phyloP scores from a whole-genome alignment of 2,797 vertebrate species.

The Hipposideros larvatus region DNA sequence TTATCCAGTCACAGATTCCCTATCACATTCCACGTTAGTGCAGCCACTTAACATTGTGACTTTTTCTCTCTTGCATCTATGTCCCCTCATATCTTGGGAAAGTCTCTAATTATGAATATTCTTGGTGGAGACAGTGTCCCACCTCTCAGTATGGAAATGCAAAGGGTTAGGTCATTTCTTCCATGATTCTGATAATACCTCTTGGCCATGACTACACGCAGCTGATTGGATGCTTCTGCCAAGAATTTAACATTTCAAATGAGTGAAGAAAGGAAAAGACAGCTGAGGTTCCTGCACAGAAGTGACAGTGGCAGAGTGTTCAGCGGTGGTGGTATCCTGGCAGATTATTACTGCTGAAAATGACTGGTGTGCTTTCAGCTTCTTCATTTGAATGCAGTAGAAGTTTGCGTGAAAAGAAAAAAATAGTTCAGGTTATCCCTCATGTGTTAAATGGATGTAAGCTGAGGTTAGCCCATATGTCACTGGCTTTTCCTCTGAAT shows the following conservation, averaged over 20 bases:
- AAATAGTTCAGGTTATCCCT: neutral
- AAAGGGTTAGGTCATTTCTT: neutral
- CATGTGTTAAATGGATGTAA: neutral
- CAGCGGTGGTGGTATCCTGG: neutral
- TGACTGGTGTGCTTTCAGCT: neutral
- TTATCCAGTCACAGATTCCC: neutral
- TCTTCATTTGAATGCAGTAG: neutral
- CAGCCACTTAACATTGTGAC: neutral
- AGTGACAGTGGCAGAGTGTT: neutral
- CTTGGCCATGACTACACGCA: neutral
- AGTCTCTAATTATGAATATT: neutral
- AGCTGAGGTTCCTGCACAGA: neutral
- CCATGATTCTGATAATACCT: neutral
- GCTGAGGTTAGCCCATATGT: neutral
- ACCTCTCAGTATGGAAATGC: neutral
- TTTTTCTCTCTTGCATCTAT: neutral
- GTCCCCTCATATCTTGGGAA: neutral
- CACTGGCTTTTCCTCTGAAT: neutral
- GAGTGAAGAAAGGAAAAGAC: neutral
- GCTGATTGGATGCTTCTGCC: neutral
- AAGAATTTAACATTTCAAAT: neutral
- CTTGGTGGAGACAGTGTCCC: neutral
- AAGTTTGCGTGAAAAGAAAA: neutral
- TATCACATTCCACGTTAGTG: neutral
- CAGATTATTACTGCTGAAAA: neutral